phyloP scores from a whole-genome alignment of 2,113 vertebrate species.

The Phocoena sinus region DNA sequence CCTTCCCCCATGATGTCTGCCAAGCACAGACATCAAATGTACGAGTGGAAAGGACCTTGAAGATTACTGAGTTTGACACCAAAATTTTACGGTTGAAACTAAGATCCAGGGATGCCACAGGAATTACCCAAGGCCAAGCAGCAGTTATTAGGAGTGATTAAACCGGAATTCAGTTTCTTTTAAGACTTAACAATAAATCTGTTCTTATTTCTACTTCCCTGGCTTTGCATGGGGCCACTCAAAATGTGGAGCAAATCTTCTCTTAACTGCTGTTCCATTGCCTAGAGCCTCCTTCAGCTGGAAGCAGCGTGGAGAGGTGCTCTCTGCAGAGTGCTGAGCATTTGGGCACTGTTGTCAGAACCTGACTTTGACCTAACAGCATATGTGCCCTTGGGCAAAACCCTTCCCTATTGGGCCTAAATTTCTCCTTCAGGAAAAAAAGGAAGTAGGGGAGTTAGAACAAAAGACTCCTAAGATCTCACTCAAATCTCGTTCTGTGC shows the following conservation, averaged over 20 bases:
- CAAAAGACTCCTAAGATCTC: neutral
- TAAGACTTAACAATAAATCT: neutral
- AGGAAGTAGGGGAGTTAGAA: neutral
- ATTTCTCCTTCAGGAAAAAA: neutral
- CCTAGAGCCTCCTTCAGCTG: neutral
- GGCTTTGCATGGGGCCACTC: neutral
- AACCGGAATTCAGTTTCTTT: neutral
- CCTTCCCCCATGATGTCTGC: neutral
- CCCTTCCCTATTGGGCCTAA: neutral
- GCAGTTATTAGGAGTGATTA: neutral
- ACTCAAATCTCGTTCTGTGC: neutral
- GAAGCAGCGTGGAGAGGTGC: accelerated
- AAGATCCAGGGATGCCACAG: neutral
- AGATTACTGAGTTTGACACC: neutral
- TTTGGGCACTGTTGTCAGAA: neutral
- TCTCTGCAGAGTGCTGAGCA: neutral
- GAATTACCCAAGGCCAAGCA: neutral
- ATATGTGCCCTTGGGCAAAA: neutral
- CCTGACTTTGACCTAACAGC: neutral
- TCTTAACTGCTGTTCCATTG: neutral
- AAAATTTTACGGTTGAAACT: neutral
- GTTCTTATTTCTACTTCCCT: neutral
- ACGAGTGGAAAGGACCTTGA: neutral
- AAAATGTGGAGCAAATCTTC: neutral
- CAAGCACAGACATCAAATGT: neutral